Percentiles rank a stretch among this genome's conserved stretches.
These are phyloP conservation scores for Epirrhoe alternata DNA, from an alignment of 2,888 invertebrate species.

Conservation along the genomic window DNA sequence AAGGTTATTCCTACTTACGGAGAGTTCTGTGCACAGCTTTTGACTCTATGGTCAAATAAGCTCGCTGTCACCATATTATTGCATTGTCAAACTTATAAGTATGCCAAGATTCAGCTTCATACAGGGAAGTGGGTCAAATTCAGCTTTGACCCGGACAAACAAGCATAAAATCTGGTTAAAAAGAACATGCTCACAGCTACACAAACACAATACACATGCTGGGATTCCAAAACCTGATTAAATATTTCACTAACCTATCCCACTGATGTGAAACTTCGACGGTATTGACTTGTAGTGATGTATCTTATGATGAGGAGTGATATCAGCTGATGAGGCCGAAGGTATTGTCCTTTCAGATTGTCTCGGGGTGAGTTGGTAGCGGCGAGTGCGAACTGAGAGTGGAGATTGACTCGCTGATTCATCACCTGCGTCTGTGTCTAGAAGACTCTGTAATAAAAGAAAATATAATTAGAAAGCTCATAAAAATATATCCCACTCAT, in stretches of 20 bases:
- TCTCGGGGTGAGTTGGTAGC: slow-evolving; percentile 91
- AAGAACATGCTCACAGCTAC: no score
- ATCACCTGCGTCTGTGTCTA: slow-evolving; percentile 91
- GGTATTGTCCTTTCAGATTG: slow-evolving; percentile 92
- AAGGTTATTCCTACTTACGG: no score
- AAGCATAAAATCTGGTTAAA: no score
- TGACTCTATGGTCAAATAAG: no score
- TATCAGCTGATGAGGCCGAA: slow-evolving; percentile 86
- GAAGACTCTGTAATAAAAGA: slow-evolving; percentile 87
- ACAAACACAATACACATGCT: not conserved
- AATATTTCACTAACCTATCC: slow-evolving; percentile 84
- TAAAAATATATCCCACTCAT: no score
- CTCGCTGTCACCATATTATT: no score
- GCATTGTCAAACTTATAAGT: no score
- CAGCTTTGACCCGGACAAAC: no score
- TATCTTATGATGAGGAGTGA: slow-evolving; percentile 89
- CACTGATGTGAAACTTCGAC: slow-evolving; percentile 87
- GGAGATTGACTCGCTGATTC: slow-evolving; percentile 93
- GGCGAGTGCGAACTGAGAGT: slow-evolving; percentile 90
- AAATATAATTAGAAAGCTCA: not conserved
- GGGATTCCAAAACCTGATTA: not conserved
- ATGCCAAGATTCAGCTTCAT: no score
- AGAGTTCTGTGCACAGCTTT: no score
- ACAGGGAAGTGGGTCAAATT: no score
- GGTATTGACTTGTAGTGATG: slow-evolving; percentile 82